Evolutionary conservation across 2,888 invertebrate genomes (phyloP).

Genomic region (Rhabditophanes sp.): DNA sequence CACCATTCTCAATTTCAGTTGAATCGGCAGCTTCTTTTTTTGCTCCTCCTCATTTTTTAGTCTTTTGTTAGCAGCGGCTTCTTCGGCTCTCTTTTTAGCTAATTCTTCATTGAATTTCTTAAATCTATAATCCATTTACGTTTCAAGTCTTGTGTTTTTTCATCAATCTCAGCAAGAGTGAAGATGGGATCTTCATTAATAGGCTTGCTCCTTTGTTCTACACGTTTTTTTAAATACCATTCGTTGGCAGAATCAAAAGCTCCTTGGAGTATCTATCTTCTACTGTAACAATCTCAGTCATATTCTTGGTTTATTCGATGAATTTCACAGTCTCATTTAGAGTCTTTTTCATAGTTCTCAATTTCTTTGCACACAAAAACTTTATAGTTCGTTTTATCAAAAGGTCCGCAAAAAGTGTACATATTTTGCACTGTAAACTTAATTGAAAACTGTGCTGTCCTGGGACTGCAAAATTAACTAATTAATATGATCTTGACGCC

Average conservation of each 20-base stretch:
- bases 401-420: too few relatives aligned
- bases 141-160: slow-evolving; percentile 2
- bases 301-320: too few relatives aligned
- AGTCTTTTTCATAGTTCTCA: slow-evolving; percentile 58
- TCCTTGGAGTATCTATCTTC: slow-evolving; percentile 2
- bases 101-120: neutral
- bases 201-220: slow-evolving; percentile 44
- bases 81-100: neutral
- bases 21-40: too few relatives aligned
- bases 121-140: neutral
- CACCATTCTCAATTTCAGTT: too few relatives aligned
- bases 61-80: neutral
- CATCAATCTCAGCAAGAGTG: slow-evolving; percentile 1
- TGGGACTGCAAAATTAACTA: too few relatives aligned
- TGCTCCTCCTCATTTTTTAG: too few relatives aligned
- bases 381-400: too few relatives aligned
- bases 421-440: too few relatives aligned
- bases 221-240: slow-evolving; percentile 50
- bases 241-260: slow-evolving; percentile 22
- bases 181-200: slow-evolving; percentile 1
- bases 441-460: too few relatives aligned
- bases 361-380: too few relatives aligned
- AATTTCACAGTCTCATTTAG: slow-evolving; percentile 63
- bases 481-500: too few relatives aligned
- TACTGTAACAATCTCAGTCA: neutral